phyloP scores from a whole-genome alignment of 2,797 vertebrate species.

The Chrosomus eos region DNA sequence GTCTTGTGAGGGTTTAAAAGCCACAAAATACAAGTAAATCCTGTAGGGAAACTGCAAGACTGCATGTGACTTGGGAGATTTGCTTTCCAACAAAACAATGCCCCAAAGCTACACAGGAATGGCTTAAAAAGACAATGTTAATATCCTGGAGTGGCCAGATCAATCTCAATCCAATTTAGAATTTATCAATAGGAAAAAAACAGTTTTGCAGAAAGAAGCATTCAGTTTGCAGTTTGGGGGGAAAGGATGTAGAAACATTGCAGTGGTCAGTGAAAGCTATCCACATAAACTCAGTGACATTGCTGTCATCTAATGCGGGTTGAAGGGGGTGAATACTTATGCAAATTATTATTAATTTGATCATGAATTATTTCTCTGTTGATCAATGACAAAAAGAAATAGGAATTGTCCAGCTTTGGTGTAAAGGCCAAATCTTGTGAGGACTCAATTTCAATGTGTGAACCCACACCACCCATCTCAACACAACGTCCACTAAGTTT shows the following conservation, averaged over 20 bases:
- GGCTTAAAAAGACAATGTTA: background rate
- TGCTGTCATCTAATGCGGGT: background rate
- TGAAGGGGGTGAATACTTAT: background rate
- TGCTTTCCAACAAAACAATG: background rate
- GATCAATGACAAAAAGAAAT: background rate
- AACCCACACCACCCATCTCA: too few relatives aligned
- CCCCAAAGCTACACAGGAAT: background rate
- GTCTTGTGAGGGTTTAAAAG: background rate
- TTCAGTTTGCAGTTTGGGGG: too few relatives aligned
- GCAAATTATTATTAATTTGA: background rate
- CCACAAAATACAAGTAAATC: background rate
- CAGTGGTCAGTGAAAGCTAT: background rate
- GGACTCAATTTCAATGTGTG: too few relatives aligned
- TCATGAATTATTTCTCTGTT: background rate
- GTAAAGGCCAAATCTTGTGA: too few relatives aligned
- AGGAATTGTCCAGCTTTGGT: background rate
- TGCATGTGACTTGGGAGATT: background rate
- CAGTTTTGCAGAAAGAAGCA: background rate
- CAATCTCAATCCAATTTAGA: background rate
- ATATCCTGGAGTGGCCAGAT: background rate
- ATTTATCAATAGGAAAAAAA: background rate
- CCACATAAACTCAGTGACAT: background rate
- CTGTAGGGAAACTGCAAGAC: background rate
- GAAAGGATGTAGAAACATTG: background rate
- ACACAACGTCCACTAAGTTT: too few relatives aligned